phyloP scores from a whole-genome alignment of 2,888 invertebrate species.

The Belgica antarctica region DNA sequence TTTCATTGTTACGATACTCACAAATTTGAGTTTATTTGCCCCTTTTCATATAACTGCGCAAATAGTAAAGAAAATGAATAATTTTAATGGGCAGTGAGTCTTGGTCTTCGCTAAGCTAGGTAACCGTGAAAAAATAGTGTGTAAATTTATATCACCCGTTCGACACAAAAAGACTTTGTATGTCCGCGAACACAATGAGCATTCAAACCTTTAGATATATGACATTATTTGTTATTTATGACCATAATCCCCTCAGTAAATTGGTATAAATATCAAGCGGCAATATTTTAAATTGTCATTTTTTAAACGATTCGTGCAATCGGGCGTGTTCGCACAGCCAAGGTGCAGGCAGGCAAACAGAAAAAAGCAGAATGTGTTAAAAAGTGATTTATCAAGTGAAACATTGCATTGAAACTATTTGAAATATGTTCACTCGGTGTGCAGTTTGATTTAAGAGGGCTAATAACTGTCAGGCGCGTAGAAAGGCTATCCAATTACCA shows the following conservation, averaged over 20 bases:
- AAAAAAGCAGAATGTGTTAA: background rate
- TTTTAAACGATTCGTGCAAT: background rate
- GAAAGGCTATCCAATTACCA: background rate
- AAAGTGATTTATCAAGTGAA: constrained; percentile 15
- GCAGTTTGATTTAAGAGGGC: background rate
- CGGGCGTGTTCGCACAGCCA: background rate
- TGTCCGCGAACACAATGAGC: constrained; percentile 5
- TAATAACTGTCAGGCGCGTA: background rate
- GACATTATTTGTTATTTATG: constrained; percentile 9
- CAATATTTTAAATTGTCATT: constrained; percentile 13
- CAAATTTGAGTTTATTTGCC: background rate
- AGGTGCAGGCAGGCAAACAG: background rate
- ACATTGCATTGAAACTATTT: constrained; percentile 10
- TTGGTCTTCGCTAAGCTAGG: no score
- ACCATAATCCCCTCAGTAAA: background rate
- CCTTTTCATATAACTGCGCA: no score
- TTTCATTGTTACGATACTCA: background rate
- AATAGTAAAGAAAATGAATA: background rate
- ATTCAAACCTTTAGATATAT: background rate
- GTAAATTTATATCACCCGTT: no score
- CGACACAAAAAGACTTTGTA: no score
- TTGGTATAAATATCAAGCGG: constrained; percentile 12
- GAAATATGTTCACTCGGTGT: background rate
- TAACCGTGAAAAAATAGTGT: constrained; percentile 17
- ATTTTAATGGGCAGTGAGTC: background rate